Evolutionary conservation across 53 echinoderm and acorn worm species (phyloP), one percentile per base, ranked within the genome.

Genomic region (Echinometra lucunter): DNA sequence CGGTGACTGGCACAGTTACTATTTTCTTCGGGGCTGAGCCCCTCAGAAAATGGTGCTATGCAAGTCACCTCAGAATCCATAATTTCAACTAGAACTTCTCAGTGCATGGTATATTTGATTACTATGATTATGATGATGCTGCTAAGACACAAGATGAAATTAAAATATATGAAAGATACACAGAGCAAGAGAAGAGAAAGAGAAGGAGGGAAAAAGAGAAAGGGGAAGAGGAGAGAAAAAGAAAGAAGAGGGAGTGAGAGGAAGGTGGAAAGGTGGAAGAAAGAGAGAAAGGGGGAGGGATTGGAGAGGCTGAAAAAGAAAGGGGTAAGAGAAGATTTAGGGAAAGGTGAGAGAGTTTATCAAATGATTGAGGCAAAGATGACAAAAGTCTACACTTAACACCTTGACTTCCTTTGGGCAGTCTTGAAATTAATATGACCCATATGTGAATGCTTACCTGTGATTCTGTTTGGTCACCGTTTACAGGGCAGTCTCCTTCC

Each of bases 361-460:
- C 17, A 44, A 44, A 44, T 42, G 81, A 81, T 81, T 81, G 44
- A 44, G 42, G 44, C 6, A 81, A 81, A 81, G 44, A 81, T 81
- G 81, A 81, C 44, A 44, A 21, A 0, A 81, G 88, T 88, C 88
- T 88, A 88, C 88, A 57, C 32, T 53, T 35, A 88, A 56, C 88
- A 88, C 88, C 88, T 88, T 88, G 88, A 88, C 88, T 88, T 88
- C 88, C 88, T 88, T 88, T 57, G 88, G 88, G 56, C 88, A 88
- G 53, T 88, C 13, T 88, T 28, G 13, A 32, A 88, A 34, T 57
- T 44, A 81, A 88, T 53, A 27, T 25, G 32, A 57, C 38, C n/a
- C 88, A 88, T 57, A 88, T 53, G 88, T 88, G 88, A 57, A 81
- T 44, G 45, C 23, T 81, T 44, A 44, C 81, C 81, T 81, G 44